phyloP scores from a whole-genome alignment of 2,888 invertebrate genomes.

The Nymphalis polychloros region DNA sequence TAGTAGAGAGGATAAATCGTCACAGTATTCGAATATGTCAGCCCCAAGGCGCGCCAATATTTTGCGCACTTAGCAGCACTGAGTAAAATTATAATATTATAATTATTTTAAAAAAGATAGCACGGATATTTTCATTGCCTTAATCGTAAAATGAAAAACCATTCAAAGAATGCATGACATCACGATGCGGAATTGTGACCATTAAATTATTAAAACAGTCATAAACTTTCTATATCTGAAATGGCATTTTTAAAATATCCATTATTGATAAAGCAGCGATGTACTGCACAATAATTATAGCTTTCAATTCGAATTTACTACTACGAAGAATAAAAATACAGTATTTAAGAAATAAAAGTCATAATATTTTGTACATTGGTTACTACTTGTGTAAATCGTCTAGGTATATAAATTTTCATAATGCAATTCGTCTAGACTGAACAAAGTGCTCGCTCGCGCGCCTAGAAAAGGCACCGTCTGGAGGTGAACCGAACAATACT shows the following conservation, averaged over 20 bases:
- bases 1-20: no score
- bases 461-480: constrained; percentile 59
- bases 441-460: constrained; percentile 62
- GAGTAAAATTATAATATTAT: no score
- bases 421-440: constrained; percentile 80
- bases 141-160: not conserved
- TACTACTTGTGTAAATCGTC: constrained; percentile 37
- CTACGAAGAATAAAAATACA: not conserved
- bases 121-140: not conserved
- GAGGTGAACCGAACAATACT: constrained; percentile 64
- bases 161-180: constrained; percentile 20
- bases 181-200: constrained; percentile 16
- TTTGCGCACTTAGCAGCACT: no score
- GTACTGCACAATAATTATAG: not conserved
- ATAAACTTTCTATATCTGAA: constrained; percentile 19
- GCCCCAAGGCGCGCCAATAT: no score
- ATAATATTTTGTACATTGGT: constrained; percentile 21
- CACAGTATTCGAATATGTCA: no score
- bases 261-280: not conserved
- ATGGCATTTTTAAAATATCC: not conserved
- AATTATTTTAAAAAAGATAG: no score
- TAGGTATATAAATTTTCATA: constrained; percentile 70
- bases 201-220: constrained; percentile 13
- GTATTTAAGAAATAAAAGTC: not conserved
- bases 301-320: not conserved